Evolutionary conservation across 2,888 invertebrate species (phyloP).

Genomic region (Phrixothrix hirtus): DNA sequence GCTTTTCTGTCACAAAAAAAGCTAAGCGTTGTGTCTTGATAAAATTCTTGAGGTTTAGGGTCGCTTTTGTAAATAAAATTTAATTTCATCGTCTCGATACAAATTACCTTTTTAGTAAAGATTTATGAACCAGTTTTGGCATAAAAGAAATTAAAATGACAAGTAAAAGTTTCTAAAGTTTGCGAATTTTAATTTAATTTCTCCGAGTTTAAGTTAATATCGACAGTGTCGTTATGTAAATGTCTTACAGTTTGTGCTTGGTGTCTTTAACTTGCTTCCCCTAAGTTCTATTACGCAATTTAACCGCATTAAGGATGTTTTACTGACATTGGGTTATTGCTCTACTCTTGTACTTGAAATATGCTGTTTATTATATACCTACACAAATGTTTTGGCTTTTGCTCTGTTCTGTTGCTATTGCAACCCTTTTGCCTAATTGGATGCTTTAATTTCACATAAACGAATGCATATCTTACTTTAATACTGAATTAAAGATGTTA

Average conservation of each 20-base stretch:
- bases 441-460: neutral
- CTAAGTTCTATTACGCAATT: slow-evolving; percentile 25
- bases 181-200: slow-evolving; percentile 31
- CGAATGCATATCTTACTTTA: too few relatives aligned
- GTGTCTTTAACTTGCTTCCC: slow-evolving; percentile 21
- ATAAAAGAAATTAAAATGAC: slow-evolving; percentile 31
- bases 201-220: slow-evolving; percentile 30
- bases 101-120: slow-evolving; percentile 32
- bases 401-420: too few relatives aligned
- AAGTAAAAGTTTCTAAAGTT: slow-evolving; percentile 26
- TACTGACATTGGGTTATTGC: slow-evolving; percentile 20
- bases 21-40: too few relatives aligned
- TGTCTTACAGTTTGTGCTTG: slow-evolving; percentile 21
- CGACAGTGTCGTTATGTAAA: slow-evolving; percentile 31
- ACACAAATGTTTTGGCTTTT: neutral
- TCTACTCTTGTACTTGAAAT: slow-evolving; percentile 14
- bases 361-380: slow-evolving; percentile 6
- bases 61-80: slow-evolving; percentile 7
- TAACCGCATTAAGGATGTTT: slow-evolving; percentile 28
- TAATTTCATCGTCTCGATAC: slow-evolving; percentile 27
- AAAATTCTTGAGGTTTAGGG: neutral
- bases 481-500: too few relatives aligned
- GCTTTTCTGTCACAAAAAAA: too few relatives aligned
- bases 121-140: slow-evolving; percentile 27
- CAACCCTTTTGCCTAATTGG: neutral